A percentile compares a stretch with the other conserved stretches of the same genome.
These are phyloP conservation scores for Cygnus atratus DNA, from an alignment of 2,113 vertebrate genomes.

Conservation along the genomic window DNA sequence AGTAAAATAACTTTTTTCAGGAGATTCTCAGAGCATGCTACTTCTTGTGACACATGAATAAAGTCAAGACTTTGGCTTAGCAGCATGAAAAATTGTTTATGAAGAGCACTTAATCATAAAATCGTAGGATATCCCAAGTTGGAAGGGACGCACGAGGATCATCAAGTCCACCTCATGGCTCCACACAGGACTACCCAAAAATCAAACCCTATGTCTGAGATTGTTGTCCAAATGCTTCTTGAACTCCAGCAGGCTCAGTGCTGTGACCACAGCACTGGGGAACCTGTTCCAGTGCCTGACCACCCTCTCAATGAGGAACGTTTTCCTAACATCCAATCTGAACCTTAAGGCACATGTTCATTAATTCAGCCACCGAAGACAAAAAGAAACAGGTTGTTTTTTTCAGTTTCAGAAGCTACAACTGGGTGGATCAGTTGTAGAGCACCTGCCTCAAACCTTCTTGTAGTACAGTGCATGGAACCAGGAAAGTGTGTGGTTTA, in stretches of 20 bases:
- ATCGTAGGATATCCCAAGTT: not conserved
- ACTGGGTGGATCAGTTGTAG: not conserved
- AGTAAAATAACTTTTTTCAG: not conserved
- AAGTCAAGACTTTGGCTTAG: not conserved
- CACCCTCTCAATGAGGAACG: not conserved
- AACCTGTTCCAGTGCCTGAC: not conserved
- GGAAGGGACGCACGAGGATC: not conserved
- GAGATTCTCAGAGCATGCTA: not conserved
- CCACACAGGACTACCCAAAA: not conserved
- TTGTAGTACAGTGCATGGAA: not conserved
- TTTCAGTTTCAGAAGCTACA: not conserved
- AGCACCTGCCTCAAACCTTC: not conserved
- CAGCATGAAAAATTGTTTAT: not conserved
- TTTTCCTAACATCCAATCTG: not conserved
- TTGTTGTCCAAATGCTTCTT: not conserved
- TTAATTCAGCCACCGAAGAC: not conserved
- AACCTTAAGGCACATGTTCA: not conserved
- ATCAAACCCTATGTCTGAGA: not conserved
- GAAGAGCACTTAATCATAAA: not conserved
- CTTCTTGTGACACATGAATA: not conserved
- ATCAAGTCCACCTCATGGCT: not conserved
- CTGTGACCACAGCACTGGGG: not conserved
- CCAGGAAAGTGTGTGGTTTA: not conserved
- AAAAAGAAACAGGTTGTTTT: not conserved
- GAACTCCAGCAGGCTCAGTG: not conserved